Evolutionary conservation across 2,113 vertebrate genomes (phyloP).

Genomic region (Leucosticte australis): DNA sequence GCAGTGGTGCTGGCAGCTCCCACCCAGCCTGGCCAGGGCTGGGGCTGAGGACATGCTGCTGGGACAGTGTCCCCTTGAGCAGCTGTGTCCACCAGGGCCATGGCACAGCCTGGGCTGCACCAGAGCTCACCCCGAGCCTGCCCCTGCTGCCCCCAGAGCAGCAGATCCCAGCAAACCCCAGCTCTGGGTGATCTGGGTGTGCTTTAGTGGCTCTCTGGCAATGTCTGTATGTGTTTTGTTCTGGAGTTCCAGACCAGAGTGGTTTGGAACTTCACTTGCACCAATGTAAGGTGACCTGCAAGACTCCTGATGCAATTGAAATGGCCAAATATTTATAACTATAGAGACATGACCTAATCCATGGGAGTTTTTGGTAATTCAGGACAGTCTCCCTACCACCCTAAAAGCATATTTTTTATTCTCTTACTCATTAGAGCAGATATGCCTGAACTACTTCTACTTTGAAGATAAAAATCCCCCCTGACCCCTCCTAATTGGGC

Average conservation of each 20-base stretch:
- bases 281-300: background rate
- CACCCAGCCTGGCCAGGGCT: background rate
- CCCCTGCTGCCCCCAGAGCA: background rate
- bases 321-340: background rate
- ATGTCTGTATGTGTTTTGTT: background rate
- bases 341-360: background rate
- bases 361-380: background rate
- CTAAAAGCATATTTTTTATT: background rate
- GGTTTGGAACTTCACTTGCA: background rate
- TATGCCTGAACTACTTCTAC: background rate
- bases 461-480: background rate
- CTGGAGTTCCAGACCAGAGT: background rate
- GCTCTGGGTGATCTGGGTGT: background rate
- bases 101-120: fast-evolving
- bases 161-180: background rate
- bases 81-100: fast-evolving
- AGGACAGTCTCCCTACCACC: background rate
- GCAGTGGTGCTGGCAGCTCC: background rate
- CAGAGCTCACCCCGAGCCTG: background rate
- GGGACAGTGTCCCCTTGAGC: background rate
- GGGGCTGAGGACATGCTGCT: fast-evolving
- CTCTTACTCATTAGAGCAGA: background rate
- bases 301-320: background rate
- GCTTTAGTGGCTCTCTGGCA: background rate
- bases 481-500: background rate